Evolutionary conservation across 2,797 vertebrate genomes (phyloP), one percentile per base, ranked within the genome.

Genomic region (Nannoperca obscura): DNA sequence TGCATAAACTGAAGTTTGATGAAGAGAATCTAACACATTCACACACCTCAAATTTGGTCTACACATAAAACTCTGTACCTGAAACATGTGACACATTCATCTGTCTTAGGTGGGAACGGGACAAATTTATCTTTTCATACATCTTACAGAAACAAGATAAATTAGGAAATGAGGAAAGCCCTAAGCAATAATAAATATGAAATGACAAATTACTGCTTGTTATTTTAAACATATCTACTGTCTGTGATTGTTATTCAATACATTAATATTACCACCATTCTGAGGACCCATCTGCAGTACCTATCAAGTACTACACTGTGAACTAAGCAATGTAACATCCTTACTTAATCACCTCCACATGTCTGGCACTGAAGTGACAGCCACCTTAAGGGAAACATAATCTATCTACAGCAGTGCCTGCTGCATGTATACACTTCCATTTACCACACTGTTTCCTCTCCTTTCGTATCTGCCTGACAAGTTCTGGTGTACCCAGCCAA

Each of bases 41-140:
- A 64, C 7, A 47, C 40, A 22, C 27, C 40, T 81, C 19, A 40
- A 32, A 64, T 30, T 20, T 15, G 38, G 32, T 60, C 57, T 46
- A 70, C 32, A 68, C 10, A 72, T 40, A 58, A 79, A 70, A 72
- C 12, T 66, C 53, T 76, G 69, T 68, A 86, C 53, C 61, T 66
- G 64, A 81, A 86, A 74, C 34, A 75, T 59, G 76, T 72, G 66
- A 90, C 84, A 94, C 90, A 93, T 92, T 92, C 89, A 91, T 85
- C 27, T 59, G 86, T 92, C 83, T 87, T 71, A 60, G 75, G 64
- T 89, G 71, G 59, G 60, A 53, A 42, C 11, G 67, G 83, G 52
- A 71, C 14, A 61, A 76, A 79, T 78, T 67, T 52, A 52, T 24
- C n/a, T 81, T 83, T 61, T 47, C n/a, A 76, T 50, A 73, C 69